A percentile compares a stretch with the other conserved stretches of the same genome.
Conservation (phyloP, 2,113 vertebrate species). For the Rynchops niger region DNA sequence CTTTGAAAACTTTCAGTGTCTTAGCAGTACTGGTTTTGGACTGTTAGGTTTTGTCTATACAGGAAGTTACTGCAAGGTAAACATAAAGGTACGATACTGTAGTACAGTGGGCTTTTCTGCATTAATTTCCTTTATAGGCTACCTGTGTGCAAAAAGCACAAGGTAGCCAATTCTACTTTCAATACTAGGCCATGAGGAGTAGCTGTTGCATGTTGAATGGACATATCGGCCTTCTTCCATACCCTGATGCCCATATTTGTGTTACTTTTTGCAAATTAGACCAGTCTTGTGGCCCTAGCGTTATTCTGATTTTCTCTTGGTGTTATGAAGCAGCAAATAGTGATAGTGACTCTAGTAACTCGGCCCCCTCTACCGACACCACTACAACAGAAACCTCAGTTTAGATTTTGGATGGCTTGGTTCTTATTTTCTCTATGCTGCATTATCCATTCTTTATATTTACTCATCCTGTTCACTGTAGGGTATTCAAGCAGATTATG, state of each 20-base stretch:
- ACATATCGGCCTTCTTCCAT: not conserved
- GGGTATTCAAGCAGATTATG: not conserved
- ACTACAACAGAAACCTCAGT: not conserved
- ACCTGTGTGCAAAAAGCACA: not conserved
- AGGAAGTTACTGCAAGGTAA: not conserved
- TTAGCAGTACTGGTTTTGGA: not conserved
- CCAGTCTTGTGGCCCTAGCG: no score
- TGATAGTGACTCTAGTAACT: not conserved
- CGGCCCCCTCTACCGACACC: not conserved
- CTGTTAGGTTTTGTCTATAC: not conserved
- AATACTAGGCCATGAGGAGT: not conserved
- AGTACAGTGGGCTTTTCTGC: not conserved
- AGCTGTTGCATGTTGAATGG: not conserved
- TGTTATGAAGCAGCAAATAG: not conserved
- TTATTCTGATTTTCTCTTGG: not conserved
- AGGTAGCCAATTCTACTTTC: not conserved
- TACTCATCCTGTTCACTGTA: not conserved
- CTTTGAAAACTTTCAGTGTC: not conserved
- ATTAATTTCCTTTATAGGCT: not conserved
- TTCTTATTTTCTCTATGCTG: not conserved
- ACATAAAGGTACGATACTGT: not conserved
- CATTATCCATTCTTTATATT: not conserved
- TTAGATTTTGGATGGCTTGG: not conserved
- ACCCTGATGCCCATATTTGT: no score
- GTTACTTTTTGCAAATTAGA: not conserved